phyloP scores from a whole-genome alignment of 1,140 invertebrate genomes.

The Sycophaga agraensis region DNA sequence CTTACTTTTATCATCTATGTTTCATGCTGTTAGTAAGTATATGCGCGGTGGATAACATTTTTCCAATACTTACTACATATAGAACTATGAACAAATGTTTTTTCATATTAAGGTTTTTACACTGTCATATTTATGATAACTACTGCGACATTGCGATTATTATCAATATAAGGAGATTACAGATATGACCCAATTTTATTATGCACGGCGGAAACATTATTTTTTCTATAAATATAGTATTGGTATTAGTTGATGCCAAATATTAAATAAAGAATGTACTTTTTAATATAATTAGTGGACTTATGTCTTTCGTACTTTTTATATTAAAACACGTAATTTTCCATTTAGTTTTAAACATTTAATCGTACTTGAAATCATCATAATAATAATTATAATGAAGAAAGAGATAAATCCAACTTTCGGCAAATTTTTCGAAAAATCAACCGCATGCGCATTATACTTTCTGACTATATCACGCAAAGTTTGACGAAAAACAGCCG shows the following conservation, averaged over 20 bases:
- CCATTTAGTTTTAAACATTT: neutral
- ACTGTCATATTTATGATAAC: too few species aligned
- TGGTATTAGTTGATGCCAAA: constrained; percentile 1
- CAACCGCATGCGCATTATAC: neutral
- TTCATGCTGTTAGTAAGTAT: too few species aligned
- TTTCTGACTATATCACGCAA: neutral
- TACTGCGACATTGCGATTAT: too few species aligned
- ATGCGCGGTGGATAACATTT: neutral
- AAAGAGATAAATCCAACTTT: neutral
- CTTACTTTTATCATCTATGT: too few species aligned
- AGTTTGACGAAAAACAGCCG: neutral
- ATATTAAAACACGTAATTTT: neutral
- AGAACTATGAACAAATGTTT: too few species aligned
- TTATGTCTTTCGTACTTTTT: neutral
- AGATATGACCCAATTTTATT: too few species aligned
- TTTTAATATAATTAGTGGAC: constrained; percentile 7
- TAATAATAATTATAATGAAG: constrained; percentile 1
- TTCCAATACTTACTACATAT: neutral
- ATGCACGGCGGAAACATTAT: neutral
- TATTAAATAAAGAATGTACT: constrained; percentile 7
- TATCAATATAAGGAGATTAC: too few species aligned
- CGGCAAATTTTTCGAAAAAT: neutral
- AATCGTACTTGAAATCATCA: neutral
- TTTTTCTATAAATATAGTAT: constrained; percentile 12
- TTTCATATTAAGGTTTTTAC: neutral